Conservation (phyloP, 1,140 invertebrate species). For the Zaprionus gabonicus region DNA sequence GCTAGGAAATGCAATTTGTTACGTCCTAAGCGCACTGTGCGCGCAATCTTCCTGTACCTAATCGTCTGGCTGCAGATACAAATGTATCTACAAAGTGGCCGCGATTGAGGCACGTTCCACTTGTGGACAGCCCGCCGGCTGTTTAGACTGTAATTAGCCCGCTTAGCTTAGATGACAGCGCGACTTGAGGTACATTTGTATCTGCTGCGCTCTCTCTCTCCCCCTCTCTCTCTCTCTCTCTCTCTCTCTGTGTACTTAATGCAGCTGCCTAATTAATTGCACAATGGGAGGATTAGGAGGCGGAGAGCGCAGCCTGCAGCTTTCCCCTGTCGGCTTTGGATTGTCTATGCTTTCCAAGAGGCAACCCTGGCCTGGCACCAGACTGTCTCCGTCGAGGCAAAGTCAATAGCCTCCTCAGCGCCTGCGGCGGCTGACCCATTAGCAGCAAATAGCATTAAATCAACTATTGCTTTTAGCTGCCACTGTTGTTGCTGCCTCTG, state of each 20-base stretch:
- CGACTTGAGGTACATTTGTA: neutral
- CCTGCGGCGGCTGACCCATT: slow-evolving; percentile 1
- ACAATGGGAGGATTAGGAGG: neutral
- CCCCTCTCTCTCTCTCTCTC: neutral
- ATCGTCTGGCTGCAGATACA: neutral
- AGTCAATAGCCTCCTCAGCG: slow-evolving; percentile 1
- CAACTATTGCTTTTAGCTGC: slow-evolving; percentile 3
- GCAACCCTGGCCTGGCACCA: neutral
- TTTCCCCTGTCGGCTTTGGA: neutral
- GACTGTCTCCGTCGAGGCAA: neutral
- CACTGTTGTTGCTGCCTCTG: neutral
- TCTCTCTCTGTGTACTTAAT: neutral
- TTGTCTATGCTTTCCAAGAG: slow-evolving; percentile 2
- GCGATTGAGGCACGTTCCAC: neutral
- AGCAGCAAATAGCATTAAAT: slow-evolving; percentile 6
- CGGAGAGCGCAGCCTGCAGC: neutral
- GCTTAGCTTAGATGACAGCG: neutral
- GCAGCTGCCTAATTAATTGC: neutral
- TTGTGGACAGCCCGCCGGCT: neutral
- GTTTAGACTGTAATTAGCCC: neutral
- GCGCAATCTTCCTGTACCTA: neutral
- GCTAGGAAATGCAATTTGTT: slow-evolving; percentile 10
- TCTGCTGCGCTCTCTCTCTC: neutral
- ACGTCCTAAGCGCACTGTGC: neutral
- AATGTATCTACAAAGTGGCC: neutral